Evolutionary conservation across 1,140 invertebrate genomes (phyloP).

Genomic region (Macrotrachela quadricornifera): DNA sequence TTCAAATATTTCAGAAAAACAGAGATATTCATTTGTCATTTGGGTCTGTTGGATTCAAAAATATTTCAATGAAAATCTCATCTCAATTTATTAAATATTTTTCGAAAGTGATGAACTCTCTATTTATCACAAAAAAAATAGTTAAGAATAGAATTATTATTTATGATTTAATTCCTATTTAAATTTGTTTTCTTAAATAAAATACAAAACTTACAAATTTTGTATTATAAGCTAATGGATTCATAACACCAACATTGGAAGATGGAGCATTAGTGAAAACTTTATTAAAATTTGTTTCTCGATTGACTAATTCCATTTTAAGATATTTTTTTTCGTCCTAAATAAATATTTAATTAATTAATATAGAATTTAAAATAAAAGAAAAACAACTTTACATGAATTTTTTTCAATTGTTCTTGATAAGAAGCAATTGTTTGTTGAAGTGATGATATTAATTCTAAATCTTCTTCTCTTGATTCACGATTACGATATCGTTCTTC

Average conservation of each 20-base stretch:
- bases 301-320: slow-evolving; percentile 28
- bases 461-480: slow-evolving; percentile 24
- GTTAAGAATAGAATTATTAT: no score
- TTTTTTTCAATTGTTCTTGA: slow-evolving; percentile 19
- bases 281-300: slow-evolving; percentile 31
- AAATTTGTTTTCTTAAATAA: no score
- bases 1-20: no score
- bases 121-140: no score
- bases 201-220: no score
- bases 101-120: no score
- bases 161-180: no score
- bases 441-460: slow-evolving; percentile 21
- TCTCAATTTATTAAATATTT: no score
- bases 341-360: slow-evolving; percentile 6
- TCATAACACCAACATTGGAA: slow-evolving; percentile 26
- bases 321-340: slow-evolving; percentile 28
- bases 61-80: no score
- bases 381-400: slow-evolving; percentile 10
- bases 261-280: slow-evolving; percentile 18
- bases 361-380: not conserved
- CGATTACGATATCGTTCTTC: slow-evolving; percentile 21
- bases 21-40: no score
- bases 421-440: slow-evolving; percentile 16
- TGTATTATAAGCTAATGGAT: slow-evolving; percentile 15
- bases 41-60: no score